Evolutionary conservation across 2,888 invertebrate species (phyloP), one percentile per base, ranked within the genome.

Genomic region (Adelognathus sp.): DNA sequence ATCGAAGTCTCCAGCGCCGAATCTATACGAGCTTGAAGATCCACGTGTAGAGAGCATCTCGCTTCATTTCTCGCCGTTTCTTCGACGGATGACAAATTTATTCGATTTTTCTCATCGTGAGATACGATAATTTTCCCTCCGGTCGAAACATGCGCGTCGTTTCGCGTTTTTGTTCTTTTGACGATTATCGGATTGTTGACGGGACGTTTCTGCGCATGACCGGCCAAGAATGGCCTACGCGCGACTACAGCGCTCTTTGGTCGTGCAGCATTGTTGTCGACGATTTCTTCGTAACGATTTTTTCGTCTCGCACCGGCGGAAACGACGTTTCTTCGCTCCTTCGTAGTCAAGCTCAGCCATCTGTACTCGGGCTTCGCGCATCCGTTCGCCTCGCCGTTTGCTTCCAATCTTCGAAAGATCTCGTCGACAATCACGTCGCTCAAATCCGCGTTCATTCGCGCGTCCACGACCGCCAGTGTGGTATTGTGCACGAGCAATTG

Each of bases 391-490:
- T 63, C 54, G 33, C 82, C 81, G 36, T 88, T 87, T 14, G 76
- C 69, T 0, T 86, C 86, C 9, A 92, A 63, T 2, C 85, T 85
- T 1, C 79, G 81, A 60, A 84, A 79, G n/a, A 92, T 85, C 82
- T 85, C 90, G 5, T 93, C 91, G 2, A 95, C 87, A 1, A 93
- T 91, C 24, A 93, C 93, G 36, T 90, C 91, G 31, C 92, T 90
- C 4, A 95, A 89, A 6, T 92, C 92, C 0, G 88, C 61, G 86
- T 96, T 96, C 82, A 94, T 92, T 54, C 95, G 92, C 76, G 96
- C 90, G 88, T 96, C 96, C 18, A 96, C 92, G 5, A 96, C 93
- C 46, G 93, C 93, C n/a, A 96, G 90, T 0, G 95, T 94, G 21
- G 93, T 93, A 86, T 96, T 96, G 9, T 94, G 93, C 31, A 92